Percentiles rank a stretch among this genome's conserved stretches.
Conservation (phyloP, 2,113 vertebrate species). For the Alectura lathami region DNA sequence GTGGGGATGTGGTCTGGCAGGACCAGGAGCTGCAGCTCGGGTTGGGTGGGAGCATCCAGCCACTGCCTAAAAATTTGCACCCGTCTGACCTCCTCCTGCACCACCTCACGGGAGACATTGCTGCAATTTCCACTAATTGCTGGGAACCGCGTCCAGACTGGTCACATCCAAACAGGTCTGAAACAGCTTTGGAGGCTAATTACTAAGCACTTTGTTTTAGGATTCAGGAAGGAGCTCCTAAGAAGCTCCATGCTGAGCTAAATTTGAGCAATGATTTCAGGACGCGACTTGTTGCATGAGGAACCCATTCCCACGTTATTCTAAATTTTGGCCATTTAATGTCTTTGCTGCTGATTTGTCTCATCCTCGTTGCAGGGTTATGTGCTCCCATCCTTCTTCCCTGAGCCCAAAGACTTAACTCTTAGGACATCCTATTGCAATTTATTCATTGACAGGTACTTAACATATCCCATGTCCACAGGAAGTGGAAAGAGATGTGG, state of each 20-base stretch:
- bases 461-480: not conserved
- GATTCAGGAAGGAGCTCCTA: not conserved
- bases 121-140: not conserved
- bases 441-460: not conserved
- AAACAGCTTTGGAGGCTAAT: fast-evolving
- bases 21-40: not conserved
- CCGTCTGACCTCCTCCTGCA: not conserved
- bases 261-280: not conserved
- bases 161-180: not conserved
- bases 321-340: not conserved
- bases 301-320: not conserved
- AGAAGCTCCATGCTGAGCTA: not conserved
- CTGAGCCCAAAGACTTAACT: not conserved
- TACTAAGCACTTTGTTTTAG: not conserved
- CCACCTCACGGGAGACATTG: fast-evolving
- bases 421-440: not conserved
- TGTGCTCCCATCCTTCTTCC: not conserved
- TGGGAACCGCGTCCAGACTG: not conserved
- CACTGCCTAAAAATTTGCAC: not conserved
- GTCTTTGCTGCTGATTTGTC: not conserved
- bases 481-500: not conserved
- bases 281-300: not conserved
- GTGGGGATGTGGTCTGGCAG: not conserved
- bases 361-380: not conserved
- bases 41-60: not conserved